Evolutionary conservation across 2,888 invertebrate species (phyloP), one percentile per base, ranked within the genome.

Genomic region (Nomada goodeniana): DNA sequence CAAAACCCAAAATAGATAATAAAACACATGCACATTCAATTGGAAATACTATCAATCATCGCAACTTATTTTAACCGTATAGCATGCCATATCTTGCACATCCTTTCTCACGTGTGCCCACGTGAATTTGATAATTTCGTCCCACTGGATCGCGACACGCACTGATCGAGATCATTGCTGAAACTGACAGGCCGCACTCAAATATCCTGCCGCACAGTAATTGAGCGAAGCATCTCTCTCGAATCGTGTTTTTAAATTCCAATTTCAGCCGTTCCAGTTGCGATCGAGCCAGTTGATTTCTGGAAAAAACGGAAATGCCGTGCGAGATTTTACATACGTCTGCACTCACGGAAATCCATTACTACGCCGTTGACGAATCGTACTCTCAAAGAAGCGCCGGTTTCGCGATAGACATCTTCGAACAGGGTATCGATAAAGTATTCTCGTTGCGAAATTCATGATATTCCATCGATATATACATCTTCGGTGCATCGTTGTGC

Each of bases 201-300:
- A 79, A 78, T 64, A 73, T 55, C 59, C 47, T 29, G 23, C 29
- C 50, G 29, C 18, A 44, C 53, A 44, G 65, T 64, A 69, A 74
- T 79, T 65, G 63, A 69, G 26, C 78, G 63, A 36, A 73, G 47
- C 44, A 3, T 47, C 74, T 36, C 79, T 70, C 74, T 67, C 60
- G 53, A 74, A 61, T 65, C 60, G 55, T 69, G 65, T 82, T 79
- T 79, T 74, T 60, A 74, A 74, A 79, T 81, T 78, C 65, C 72
- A 65, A 70, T 74, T 75, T 57, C 53, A 65, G 20, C 26, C 50
- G 47, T 59, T 57, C 44, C 50, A 55, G 61, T 61, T 36, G 36
- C 53, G 55, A 57, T 74, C 57, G 64, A 26, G 15, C 59, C 3
- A 23, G 36, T 20, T 20, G 59, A 29, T 52, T 52, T 18, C 50